A percentile compares a stretch with the other conserved stretches of the same genome.
Conservation (phyloP, 2,888 invertebrate species). For the Melieria picta region DNA sequence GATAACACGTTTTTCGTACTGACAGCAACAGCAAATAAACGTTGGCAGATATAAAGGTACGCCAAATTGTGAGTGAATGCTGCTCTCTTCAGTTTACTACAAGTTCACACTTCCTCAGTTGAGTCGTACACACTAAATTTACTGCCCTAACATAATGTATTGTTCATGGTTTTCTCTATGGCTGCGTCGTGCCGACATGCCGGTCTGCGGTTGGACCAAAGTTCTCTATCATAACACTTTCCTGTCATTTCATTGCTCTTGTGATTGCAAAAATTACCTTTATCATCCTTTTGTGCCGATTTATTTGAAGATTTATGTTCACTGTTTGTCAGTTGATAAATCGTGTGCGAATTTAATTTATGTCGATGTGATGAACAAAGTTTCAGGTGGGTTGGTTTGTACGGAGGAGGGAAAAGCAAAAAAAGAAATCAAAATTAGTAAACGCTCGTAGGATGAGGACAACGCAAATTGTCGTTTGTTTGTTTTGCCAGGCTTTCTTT, state of each 20-base stretch:
- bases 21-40: no score
- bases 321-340: slow-evolving; percentile 42
- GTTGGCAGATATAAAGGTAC: no score
- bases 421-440: slow-evolving; percentile 18
- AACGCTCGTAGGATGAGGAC: slow-evolving; percentile 2
- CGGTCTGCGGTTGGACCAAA: no score
- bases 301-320: slow-evolving; percentile 57
- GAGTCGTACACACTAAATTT: slow-evolving; percentile 21
- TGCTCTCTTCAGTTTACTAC: slow-evolving; percentile 40
- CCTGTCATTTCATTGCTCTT: slow-evolving; percentile 6
- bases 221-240: slow-evolving; percentile 13
- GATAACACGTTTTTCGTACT: no score
- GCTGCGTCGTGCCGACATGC: slow-evolving; percentile 12
- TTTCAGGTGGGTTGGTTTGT: slow-evolving; percentile 6
- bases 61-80: no score
- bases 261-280: slow-evolving; percentile 60
- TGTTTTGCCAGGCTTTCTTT: background rate
- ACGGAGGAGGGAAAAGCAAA: slow-evolving; percentile 16
- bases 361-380: background rate
- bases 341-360: slow-evolving; percentile 7
- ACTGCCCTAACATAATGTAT: slow-evolving; percentile 24
- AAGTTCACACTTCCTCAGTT: slow-evolving; percentile 59
- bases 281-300: slow-evolving; percentile 63
- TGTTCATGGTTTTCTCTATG: slow-evolving; percentile 20
- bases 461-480: background rate